Evolutionary conservation across 2,113 vertebrate species (phyloP).

Genomic region (Pungitius pungitius): DNA sequence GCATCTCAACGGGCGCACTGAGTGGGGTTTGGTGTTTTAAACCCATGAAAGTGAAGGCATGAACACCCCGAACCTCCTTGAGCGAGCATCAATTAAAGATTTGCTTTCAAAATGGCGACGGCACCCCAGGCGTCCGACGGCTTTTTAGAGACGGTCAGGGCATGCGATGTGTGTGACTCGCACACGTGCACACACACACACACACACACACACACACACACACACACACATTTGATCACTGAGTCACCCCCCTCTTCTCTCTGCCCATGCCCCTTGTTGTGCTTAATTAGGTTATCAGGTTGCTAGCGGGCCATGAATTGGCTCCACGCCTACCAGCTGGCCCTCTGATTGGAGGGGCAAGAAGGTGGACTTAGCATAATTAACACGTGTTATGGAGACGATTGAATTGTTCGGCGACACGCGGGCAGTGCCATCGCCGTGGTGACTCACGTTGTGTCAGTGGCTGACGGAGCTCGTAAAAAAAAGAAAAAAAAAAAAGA

Average conservation of each 20-base stretch:
- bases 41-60: slow-evolving; percentile 56
- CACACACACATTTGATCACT: slow-evolving; percentile 43
- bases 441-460: neutral
- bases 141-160: neutral
- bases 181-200: slow-evolving; percentile 22
- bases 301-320: slow-evolving; percentile 58
- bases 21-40: slow-evolving; percentile 75
- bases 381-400: slow-evolving; percentile 65
- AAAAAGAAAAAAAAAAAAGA: neutral
- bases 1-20: slow-evolving; percentile 55
- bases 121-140: slow-evolving; percentile 10
- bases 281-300: slow-evolving; percentile 74
- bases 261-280: slow-evolving; percentile 43
- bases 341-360: slow-evolving; percentile 69
- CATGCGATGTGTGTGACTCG: neutral
- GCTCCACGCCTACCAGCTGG: slow-evolving; percentile 63
- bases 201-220: slow-evolving; percentile 33
- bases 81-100: slow-evolving; percentile 70
- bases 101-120: slow-evolving; percentile 34
- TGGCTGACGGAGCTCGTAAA: neutral
- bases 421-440: slow-evolving; percentile 3
- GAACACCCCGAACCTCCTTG: slow-evolving; percentile 40
- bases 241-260: slow-evolving; percentile 1
- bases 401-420: slow-evolving; percentile 47
- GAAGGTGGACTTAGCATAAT: slow-evolving; percentile 65